Base-by-base conservation (phyloP, 2,113 vertebrate genomes). In the Pterocles orientalis region DNA sequence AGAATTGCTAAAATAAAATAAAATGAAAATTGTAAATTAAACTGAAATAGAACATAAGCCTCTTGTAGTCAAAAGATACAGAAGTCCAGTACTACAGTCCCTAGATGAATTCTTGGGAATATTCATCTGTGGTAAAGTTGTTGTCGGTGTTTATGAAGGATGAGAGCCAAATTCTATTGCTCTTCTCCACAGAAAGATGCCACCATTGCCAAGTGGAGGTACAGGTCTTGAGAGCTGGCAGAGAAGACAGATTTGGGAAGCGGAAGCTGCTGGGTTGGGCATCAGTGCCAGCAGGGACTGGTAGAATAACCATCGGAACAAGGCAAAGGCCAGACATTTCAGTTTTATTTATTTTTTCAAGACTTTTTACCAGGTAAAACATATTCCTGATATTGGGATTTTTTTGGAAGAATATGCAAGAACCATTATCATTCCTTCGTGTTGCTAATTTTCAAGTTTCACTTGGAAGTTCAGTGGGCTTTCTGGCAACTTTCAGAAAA, bases 151-250 rank as follows among this genome's bases (percentile, higher is more conserved):
- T 71, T 72, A 56, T 82, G 33, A 54, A 34, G 51, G 47, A 36
- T 47, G 16, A 41, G 36, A 62, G 45, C 7, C 50, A 48, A 57
- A 64, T 43, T 61, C 31, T 36, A 6, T 11, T 53, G 47, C 12
- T 68, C 2, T 36, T 34, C 39, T 34, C 33, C 21, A 26, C 34
- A 24, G 45, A 61, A 54, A 21, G 34, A 7, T 23, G 2, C 13
- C 66, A 13, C 20, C 25, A 4, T 25, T 61, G 51, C 25, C 25
- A 10, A 31, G 36, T 21, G 58, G 47, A n/a, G 41, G 24, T 5
- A 9, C 17, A 28, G 21, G 15, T 28, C 34, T 50, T 26, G n/a
- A 48, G 39, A 0, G 0, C 18, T n/a, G 2, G 0, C 34, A 72
- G 33, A 66, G 34, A 50, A 9, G 24, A 28, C 11, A 13, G 17